A percentile compares a stretch with the other conserved stretches of the same genome.
These are phyloP conservation scores for Rhinichthys osculus DNA, from an alignment of 2,797 vertebrate genomes.

Conservation along the genomic window DNA sequence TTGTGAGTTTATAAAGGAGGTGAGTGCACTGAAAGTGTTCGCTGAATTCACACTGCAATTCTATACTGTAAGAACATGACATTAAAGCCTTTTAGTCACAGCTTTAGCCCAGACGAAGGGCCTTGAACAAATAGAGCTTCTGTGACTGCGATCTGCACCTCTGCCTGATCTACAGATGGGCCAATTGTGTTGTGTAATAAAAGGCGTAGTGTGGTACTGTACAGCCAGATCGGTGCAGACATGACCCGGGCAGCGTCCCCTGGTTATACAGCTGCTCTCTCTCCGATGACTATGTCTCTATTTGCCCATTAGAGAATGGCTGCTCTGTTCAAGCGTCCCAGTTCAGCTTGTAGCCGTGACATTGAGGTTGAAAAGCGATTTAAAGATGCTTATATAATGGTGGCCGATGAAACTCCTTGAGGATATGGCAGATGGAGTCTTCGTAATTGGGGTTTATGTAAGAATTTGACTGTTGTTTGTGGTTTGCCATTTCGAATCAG, in stretches of 20 bases:
- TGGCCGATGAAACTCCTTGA: slow-evolving; percentile 4
- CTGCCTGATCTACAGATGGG: slow-evolving; percentile 58
- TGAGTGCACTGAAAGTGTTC: slow-evolving; percentile 36
- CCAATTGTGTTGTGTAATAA: slow-evolving; percentile 56
- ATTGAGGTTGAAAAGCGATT: slow-evolving; percentile 41
- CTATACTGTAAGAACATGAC: slow-evolving; percentile 52
- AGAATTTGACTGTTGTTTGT: background rate
- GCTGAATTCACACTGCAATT: slow-evolving; percentile 38
- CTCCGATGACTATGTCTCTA: slow-evolving; percentile 49
- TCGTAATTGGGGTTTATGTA: slow-evolving; percentile 1
- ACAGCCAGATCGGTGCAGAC: slow-evolving; percentile 50
- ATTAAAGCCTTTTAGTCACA: slow-evolving; percentile 54
- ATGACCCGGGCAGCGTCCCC: slow-evolving; percentile 52
- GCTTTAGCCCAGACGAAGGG: slow-evolving; percentile 47
- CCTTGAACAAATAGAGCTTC: slow-evolving; percentile 47
- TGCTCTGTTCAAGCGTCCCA: slow-evolving; percentile 50
- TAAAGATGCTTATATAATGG: slow-evolving; percentile 52
- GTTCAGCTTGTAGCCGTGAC: slow-evolving; percentile 40
- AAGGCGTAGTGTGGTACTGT: slow-evolving; percentile 55
- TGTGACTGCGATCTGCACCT: slow-evolving; percentile 51
- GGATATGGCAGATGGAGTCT: slow-evolving; percentile 19
- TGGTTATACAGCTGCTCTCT: slow-evolving; percentile 58
- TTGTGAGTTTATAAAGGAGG: slow-evolving; percentile 46
- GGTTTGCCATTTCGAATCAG: background rate
- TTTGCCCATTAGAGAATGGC: slow-evolving; percentile 50